Evolutionary conservation across 2,888 invertebrate species (phyloP).

Genomic region (Melanchra persicariae): DNA sequence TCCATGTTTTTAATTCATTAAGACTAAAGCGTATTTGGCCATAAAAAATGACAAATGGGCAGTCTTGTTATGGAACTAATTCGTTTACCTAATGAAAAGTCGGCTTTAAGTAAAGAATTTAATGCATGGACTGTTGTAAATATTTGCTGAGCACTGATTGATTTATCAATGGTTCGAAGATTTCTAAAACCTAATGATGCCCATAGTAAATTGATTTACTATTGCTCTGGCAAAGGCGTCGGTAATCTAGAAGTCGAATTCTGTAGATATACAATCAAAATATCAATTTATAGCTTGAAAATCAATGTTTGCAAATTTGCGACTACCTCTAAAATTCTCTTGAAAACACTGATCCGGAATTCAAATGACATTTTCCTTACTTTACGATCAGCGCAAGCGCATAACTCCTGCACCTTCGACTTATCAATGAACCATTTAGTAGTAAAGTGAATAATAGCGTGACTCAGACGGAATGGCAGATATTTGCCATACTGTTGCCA

Average conservation of each 20-base stretch:
- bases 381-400: slow-evolving; percentile 44
- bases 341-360: not conserved
- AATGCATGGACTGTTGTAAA: slow-evolving; percentile 29
- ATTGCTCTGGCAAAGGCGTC: not conserved
- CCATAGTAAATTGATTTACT: slow-evolving; percentile 40
- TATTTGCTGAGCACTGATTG: slow-evolving; percentile 47
- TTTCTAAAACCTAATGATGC: slow-evolving; percentile 30
- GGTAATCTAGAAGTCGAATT: slow-evolving; percentile 11
- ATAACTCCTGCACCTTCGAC: slow-evolving; percentile 44
- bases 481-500: slow-evolving; percentile 51
- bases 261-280: not conserved
- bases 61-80: slow-evolving; percentile 37
- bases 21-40: slow-evolving; percentile 32
- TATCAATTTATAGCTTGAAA: not conserved
- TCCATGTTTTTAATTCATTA: slow-evolving; percentile 57
- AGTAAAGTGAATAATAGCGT: slow-evolving; percentile 63
- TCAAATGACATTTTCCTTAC: slow-evolving; percentile 21
- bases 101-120: slow-evolving; percentile 36
- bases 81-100: slow-evolving; percentile 14
- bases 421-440: slow-evolving; percentile 65
- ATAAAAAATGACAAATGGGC: slow-evolving; percentile 47
- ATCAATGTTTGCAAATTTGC: not conserved
- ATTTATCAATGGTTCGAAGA: slow-evolving; percentile 30
- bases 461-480: slow-evolving; percentile 63
- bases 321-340: not conserved